Conservation (phyloP, 1,140 invertebrate species). For the Nylanderia fulva region DNA sequence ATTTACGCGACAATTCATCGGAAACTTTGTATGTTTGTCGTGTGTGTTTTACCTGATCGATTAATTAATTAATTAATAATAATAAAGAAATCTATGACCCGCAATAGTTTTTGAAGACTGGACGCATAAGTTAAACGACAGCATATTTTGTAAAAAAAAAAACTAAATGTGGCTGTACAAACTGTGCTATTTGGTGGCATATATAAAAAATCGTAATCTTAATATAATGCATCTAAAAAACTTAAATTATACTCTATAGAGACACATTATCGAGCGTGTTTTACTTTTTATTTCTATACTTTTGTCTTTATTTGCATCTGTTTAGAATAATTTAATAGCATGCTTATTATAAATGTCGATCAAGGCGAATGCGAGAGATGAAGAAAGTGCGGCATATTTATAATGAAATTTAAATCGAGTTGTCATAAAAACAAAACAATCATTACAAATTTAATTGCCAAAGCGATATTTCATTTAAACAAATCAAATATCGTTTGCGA, state of each 20-base stretch:
- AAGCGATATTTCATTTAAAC: conserved; percentile 3
- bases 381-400: neutral
- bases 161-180: conserved; percentile 64
- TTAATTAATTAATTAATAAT: neutral
- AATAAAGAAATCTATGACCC: conserved; percentile 9
- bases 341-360: conserved; percentile 11
- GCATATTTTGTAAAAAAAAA: conserved; percentile 64
- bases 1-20: neutral
- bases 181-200: conserved; percentile 48
- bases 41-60: neutral
- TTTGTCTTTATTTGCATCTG: conserved; percentile 37
- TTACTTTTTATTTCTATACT: conserved; percentile 14
- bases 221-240: conserved; percentile 43
- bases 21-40: neutral
- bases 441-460: conserved; percentile 3
- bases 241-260: conserved; percentile 42
- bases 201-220: conserved; percentile 44
- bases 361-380: conserved; percentile 1
- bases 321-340: conserved; percentile 17
- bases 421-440: conserved; percentile 31
- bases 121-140: conserved; percentile 39
- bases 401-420: conserved; percentile 31
- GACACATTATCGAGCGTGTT: neutral
- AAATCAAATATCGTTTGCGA: conserved; percentile 11
- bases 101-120: conserved; percentile 50